Conservation (phyloP, 2,113 vertebrate species). For the Leptosomus discolor region DNA sequence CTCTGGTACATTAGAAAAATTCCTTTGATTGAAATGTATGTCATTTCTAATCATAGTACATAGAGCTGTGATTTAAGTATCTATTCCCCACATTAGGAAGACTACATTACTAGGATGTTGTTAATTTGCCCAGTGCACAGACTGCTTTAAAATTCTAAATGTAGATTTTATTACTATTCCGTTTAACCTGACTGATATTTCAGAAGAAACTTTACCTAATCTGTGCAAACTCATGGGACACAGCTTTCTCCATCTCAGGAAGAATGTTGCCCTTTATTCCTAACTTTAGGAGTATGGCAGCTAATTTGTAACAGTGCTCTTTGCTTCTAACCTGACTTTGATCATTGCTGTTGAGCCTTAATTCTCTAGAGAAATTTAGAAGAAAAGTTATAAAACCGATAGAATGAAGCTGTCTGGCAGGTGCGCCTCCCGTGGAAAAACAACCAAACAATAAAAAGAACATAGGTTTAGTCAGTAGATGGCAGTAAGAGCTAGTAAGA, state of each 20-base stretch:
- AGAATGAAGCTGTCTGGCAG: neutral
- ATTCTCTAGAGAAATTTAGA: neutral
- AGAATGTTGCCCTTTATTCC: neutral
- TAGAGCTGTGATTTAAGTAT: neutral
- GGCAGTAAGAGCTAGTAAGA: slow-evolving; percentile 66
- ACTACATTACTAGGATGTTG: neutral
- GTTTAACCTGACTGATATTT: neutral
- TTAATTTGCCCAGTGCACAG: neutral
- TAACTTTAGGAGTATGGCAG: neutral
- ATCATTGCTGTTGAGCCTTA: neutral
- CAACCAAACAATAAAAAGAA: too few species aligned
- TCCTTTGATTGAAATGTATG: neutral
- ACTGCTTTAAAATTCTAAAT: neutral
- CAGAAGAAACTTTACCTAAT: neutral
- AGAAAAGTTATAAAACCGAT: neutral
- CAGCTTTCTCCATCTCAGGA: neutral
- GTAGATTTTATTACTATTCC: neutral
- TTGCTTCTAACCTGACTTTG: neutral
- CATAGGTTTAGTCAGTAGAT: slow-evolving; percentile 47
- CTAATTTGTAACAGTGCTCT: neutral
- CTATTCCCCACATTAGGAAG: neutral
- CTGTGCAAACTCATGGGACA: neutral
- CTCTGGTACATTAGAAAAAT: neutral
- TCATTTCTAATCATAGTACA: neutral
- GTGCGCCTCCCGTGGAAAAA: neutral